Percentiles rank a stretch among this genome's conserved stretches.
phyloP scores from a whole-genome alignment of 2,888 invertebrate genomes.

The Tridacna gigas region DNA sequence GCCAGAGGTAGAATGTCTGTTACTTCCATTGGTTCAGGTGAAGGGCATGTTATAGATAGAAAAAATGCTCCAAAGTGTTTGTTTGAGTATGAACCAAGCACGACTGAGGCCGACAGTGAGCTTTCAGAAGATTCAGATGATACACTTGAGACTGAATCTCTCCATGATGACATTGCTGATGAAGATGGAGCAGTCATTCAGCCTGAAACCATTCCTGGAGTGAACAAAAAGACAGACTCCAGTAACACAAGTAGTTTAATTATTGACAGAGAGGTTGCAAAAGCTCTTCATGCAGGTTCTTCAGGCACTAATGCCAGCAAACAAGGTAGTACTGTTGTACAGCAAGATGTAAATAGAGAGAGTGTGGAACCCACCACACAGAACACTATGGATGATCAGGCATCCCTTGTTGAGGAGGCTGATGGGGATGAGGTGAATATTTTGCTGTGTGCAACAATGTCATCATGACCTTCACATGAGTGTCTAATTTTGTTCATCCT shows the following conservation, averaged over 20 bases:
- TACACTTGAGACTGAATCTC: slow-evolving; percentile 52
- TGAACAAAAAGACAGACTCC: slow-evolving; percentile 13
- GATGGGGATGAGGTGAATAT: slow-evolving; percentile 59
- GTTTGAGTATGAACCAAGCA: slow-evolving; percentile 66
- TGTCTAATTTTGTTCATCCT: too few relatives aligned
- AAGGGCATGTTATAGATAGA: slow-evolving; percentile 48
- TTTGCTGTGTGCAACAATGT: slow-evolving; percentile 11
- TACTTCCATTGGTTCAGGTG: slow-evolving; percentile 14
- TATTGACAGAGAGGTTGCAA: slow-evolving; percentile 66
- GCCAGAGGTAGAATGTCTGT: slow-evolving; percentile 25
- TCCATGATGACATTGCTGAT: slow-evolving; percentile 47
- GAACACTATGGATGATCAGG: slow-evolving; percentile 60
- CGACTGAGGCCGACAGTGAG: slow-evolving; percentile 55
- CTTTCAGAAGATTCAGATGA: slow-evolving; percentile 43
- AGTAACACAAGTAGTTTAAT: slow-evolving; percentile 32
- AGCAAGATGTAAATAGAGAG: slow-evolving; percentile 35
- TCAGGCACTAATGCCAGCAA: slow-evolving; percentile 39
- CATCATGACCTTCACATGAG: slow-evolving; percentile 29
- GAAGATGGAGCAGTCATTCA: neutral
- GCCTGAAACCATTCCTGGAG: neutral
- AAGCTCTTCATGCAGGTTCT: slow-evolving; percentile 60
- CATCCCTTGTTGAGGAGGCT: slow-evolving; percentile 51
- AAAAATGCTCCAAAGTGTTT: slow-evolving; percentile 54
- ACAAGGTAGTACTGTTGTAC: slow-evolving; percentile 4
- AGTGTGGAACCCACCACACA: slow-evolving; percentile 59